Base-by-base conservation (phyloP, 2,888 invertebrate species). In the Melinaea menophilus region DNA sequence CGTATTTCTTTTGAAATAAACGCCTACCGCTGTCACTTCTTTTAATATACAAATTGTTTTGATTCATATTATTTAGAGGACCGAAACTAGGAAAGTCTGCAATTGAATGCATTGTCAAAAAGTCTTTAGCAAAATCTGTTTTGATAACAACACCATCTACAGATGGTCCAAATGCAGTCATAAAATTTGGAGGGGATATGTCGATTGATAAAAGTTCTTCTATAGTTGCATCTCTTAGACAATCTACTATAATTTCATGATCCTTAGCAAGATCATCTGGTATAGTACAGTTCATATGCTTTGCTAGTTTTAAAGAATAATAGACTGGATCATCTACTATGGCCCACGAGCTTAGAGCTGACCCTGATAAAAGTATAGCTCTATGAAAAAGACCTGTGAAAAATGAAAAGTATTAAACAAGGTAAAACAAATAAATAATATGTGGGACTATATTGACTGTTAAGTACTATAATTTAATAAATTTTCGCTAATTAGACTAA, bases 141-240 rank as follows among this genome's bases (percentile, higher is more conserved):
- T 96, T 95, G 77, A 98, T 97, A 67, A 98, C 97, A 70, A 98
- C 97, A 60, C 97, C 98, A 80, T 98, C 98, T 60, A 98, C 95
- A 72, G 97, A 97, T 12, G 98, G 98, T 5, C 98, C 98, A 78
- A 98, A 98, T 0, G 96, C 94, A 70, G 95, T 96, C 61, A 97
- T 88, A 83, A 95, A 96, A 63, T 95, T 95, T 3, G 96, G 96
- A 9, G 96, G 94, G 71, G 93, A 92, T 78, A 95, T 94, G 84
- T 95, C 95, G 51, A 94, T 93, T 47, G 93, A 92, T 82, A 96
- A 92, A 46, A 97, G 86, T 70, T 95, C 94, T 68, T 95, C 94
- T 69, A 97, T 91, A 12, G 94, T 92, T 5, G 94, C 93, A 71
- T 95, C 95, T 73, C 96, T 90, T 47, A 97, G 91, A 77, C 97